These are phyloP conservation scores for Thalassoma bifasciatum DNA, from an alignment of 2,113 vertebrate species.

Conservation along the genomic window DNA sequence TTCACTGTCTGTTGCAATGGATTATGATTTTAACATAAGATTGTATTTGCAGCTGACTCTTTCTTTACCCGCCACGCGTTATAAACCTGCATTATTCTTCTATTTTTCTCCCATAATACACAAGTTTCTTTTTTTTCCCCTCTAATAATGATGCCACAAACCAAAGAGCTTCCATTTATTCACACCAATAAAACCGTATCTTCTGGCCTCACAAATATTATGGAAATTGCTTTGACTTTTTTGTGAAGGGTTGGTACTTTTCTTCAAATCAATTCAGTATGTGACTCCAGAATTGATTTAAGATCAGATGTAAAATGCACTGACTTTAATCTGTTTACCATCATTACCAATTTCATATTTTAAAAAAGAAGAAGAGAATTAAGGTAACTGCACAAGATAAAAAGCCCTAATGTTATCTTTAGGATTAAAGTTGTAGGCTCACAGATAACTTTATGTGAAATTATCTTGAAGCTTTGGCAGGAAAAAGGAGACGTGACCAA, in stretches of 20 bases:
- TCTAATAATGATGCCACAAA: background rate
- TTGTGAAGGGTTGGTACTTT: slow-evolving; percentile 13
- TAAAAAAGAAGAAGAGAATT: slow-evolving; percentile 12
- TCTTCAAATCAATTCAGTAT: slow-evolving; percentile 9
- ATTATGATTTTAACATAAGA: slow-evolving; percentile 52
- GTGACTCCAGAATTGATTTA: slow-evolving; percentile 3
- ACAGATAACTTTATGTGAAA: slow-evolving; percentile 58
- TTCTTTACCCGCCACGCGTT: background rate
- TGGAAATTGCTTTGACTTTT: slow-evolving; percentile 29
- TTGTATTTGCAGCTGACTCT: slow-evolving; percentile 41
- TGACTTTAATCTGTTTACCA: slow-evolving; percentile 57
- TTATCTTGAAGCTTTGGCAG: slow-evolving; percentile 51
- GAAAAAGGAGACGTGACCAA: slow-evolving; percentile 20
- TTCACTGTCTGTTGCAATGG: slow-evolving; percentile 25
- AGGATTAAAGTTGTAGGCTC: slow-evolving; percentile 61
- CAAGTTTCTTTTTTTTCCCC: slow-evolving; percentile 6
- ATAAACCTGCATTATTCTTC: slow-evolving; percentile 20
- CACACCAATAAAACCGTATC: background rate
- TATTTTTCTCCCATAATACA: background rate
- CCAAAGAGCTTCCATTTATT: slow-evolving; percentile 28
- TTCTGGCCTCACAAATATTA: slow-evolving; percentile 10
- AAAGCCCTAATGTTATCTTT: slow-evolving; percentile 52
- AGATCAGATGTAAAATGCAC: slow-evolving; percentile 27
- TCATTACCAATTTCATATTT: slow-evolving; percentile 42
- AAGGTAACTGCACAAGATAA: slow-evolving; percentile 45